Percentiles rank a stretch among this genome's conserved stretches.
Evolutionary conservation across 2,888 invertebrate genomes (phyloP).

Genomic region (Thalpophila matura): DNA sequence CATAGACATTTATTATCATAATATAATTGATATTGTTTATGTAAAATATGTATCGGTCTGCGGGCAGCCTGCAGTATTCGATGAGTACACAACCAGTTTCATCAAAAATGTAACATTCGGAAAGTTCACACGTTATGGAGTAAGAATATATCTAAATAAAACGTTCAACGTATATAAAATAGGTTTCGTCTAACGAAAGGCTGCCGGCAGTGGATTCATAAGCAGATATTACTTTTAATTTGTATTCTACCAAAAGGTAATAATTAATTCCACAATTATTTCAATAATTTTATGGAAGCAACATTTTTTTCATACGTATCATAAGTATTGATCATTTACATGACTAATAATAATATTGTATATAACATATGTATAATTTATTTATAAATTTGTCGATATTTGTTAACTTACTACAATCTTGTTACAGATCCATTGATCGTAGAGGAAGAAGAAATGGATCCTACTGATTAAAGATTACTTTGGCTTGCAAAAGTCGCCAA

Average conservation of each 20-base stretch:
- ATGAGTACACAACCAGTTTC: constrained; percentile 75
- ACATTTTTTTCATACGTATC: constrained; percentile 84
- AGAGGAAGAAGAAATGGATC: constrained; percentile 11
- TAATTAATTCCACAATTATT: constrained; percentile 76
- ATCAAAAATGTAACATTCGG: constrained; percentile 57
- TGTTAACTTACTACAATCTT: constrained; percentile 87
- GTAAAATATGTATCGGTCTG: constrained; percentile 61
- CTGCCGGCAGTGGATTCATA: constrained; percentile 72
- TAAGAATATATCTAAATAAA: constrained; percentile 51
- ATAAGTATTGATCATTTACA: constrained; percentile 84
- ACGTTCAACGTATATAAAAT: constrained; percentile 46
- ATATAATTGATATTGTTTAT: constrained; percentile 52
- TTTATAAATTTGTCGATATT: constrained; percentile 77
- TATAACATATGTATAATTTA: constrained; percentile 89
- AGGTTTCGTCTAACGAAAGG: constrained; percentile 52
- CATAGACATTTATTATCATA: constrained; percentile 55
- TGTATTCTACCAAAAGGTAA: constrained; percentile 74
- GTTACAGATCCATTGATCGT: constrained; percentile 29
- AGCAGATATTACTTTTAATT: constrained; percentile 66
- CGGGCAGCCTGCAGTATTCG: constrained; percentile 71
- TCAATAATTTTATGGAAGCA: constrained; percentile 86
- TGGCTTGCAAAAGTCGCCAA: constrained; percentile 1
- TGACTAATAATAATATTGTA: constrained; percentile 85
- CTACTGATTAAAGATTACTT: constrained; percentile 8
- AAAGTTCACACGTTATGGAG: constrained; percentile 25